Evolutionary conservation across 2,113 vertebrate species (phyloP).

Genomic region (Calypte anna): DNA sequence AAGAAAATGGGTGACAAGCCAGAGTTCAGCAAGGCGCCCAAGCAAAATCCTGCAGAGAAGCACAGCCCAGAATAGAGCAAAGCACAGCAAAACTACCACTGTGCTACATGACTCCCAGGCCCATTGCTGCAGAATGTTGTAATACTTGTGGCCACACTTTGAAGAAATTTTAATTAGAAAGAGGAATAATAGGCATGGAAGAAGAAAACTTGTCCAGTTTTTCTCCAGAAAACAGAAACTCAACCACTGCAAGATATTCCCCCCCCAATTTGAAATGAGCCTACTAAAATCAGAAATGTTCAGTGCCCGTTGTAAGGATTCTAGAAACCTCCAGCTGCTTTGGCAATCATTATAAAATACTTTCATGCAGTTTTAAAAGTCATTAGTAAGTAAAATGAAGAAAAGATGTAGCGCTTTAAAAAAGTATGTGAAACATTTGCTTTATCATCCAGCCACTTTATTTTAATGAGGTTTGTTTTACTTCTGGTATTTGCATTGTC

Average conservation of each 20-base stretch:
- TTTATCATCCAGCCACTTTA: constrained; percentile 47
- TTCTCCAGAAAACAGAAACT: not conserved
- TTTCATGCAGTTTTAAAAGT: constrained; percentile 23
- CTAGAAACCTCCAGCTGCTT: not conserved
- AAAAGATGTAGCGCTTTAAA: constrained; percentile 12
- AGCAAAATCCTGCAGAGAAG: not conserved
- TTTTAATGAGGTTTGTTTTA: constrained; percentile 63
- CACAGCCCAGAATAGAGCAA: not conserved
- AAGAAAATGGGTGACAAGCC: not conserved
- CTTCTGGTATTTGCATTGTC: constrained; percentile 38
- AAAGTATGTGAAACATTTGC: constrained; percentile 8
- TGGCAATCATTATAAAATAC: not conserved
- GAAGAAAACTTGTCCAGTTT: too few species aligned
- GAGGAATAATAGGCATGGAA: not conserved
- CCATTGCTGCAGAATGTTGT: not conserved
- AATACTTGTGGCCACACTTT: not conserved
- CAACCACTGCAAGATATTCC: not conserved
- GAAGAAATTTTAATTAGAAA: not conserved
- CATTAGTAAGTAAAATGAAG: not conserved
- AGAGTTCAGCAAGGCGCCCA: not conserved
- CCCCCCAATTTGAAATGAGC: not conserved
- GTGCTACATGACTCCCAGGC: not conserved
- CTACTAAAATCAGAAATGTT: not conserved
- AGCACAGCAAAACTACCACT: fast-evolving
- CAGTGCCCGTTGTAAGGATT: not conserved